A percentile compares a stretch with the other conserved stretches of the same genome.
phyloP scores from a whole-genome alignment of 2,888 invertebrate genomes.

The Agapetus fuscipes region DNA sequence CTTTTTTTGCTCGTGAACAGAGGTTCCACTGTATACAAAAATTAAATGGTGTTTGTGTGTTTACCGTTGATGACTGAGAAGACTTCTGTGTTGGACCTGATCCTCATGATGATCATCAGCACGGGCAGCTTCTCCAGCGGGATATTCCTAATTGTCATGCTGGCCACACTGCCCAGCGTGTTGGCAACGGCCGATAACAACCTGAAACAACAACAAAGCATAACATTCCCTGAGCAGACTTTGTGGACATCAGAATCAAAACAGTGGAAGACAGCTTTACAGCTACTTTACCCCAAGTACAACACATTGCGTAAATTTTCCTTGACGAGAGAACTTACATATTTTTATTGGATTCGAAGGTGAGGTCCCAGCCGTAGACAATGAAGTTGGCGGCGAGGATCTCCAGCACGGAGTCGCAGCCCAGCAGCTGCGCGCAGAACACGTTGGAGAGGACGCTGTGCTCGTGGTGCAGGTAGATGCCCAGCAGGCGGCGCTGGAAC shows the following conservation, averaged over 20 bases:
- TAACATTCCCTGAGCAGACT: too few species aligned
- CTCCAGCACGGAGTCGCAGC: constrained; percentile 84
- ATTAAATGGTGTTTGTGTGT: too few species aligned
- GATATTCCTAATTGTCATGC: constrained; percentile 75
- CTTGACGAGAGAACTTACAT: too few species aligned
- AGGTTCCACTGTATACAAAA: too few species aligned
- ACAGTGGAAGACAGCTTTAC: too few species aligned
- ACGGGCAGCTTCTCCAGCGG: constrained; percentile 82
- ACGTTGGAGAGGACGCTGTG: constrained; percentile 91
- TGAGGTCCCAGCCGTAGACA: constrained; percentile 96
- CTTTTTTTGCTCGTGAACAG: too few species aligned
- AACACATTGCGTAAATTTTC: too few species aligned
- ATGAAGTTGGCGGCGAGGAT: constrained; percentile 85
- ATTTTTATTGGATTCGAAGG: constrained; percentile 75
- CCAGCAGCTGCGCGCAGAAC: constrained; percentile 91
- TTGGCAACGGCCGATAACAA: constrained; percentile 65
- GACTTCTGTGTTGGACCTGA: constrained; percentile 82
- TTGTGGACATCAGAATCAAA: too few species aligned
- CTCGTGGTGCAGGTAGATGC: constrained; percentile 95
- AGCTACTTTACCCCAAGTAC: too few species aligned
- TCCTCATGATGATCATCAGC: constrained; percentile 79
- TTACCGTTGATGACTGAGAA: constrained; percentile 82
- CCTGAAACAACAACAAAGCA: constrained; percentile 36
- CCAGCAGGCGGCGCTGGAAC: constrained; percentile 79
- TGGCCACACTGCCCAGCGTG: constrained; percentile 73